Evolutionary conservation across 2,888 invertebrate genomes (phyloP).

Genomic region (Cepaea hortensis): DNA sequence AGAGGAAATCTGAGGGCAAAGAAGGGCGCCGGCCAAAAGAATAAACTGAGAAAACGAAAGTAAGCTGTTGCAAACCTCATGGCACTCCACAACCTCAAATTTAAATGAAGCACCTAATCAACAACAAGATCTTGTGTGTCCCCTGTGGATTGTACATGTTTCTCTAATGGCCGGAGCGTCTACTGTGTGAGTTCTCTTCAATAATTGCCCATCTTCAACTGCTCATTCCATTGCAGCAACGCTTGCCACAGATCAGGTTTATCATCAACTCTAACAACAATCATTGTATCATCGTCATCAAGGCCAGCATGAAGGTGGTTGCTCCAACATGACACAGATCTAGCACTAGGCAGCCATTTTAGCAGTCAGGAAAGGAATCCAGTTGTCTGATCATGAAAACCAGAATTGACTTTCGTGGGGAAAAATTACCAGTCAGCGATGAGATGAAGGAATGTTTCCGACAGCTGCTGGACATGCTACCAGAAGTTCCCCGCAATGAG

Average conservation of each 20-base stretch:
- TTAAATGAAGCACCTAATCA: too few species aligned
- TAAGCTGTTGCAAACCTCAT: too few species aligned
- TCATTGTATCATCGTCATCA: background rate
- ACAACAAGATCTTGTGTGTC: too few species aligned
- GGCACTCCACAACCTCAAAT: too few species aligned
- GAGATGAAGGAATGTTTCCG: constrained; percentile 85
- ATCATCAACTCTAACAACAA: background rate
- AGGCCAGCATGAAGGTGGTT: constrained; percentile 32
- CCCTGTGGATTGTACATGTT: too few species aligned
- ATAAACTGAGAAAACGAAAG: too few species aligned
- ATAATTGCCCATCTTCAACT: background rate
- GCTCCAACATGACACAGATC: constrained; percentile 4
- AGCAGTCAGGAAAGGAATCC: constrained; percentile 37
- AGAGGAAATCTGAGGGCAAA: too few species aligned
- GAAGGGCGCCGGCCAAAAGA: too few species aligned
- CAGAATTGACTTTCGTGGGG: constrained; percentile 39
- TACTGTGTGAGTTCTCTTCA: background rate
- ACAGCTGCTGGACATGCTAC: constrained; percentile 93
- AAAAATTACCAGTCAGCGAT: constrained; percentile 41
- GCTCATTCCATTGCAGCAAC: background rate
- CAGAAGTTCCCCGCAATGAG: constrained; percentile 95
- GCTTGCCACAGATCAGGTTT: background rate
- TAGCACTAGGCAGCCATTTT: constrained; percentile 17
- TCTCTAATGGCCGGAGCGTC: background rate
- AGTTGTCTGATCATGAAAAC: constrained; percentile 43